A percentile compares a stretch with the other conserved stretches of the same genome.
Evolutionary conservation across 2,888 invertebrate genomes (phyloP).

Genomic region (Trissonchulus latispiculum): DNA sequence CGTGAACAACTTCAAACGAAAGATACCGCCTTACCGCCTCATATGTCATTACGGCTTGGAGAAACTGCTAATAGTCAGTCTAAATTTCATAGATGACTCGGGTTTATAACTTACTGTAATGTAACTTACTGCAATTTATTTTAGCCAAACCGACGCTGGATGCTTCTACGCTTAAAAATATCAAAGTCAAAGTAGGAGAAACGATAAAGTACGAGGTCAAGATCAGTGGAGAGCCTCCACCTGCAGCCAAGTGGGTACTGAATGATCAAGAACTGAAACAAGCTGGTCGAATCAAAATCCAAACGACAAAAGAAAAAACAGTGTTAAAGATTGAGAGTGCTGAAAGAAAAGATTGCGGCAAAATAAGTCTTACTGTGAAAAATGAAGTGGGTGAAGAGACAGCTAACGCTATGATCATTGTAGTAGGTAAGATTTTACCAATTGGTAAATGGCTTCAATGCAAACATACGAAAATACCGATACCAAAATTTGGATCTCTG

Average conservation of each 20-base stretch:
- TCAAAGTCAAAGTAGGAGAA: slow-evolving; percentile 91
- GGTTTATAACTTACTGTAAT: too few species aligned
- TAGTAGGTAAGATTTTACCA: slow-evolving; percentile 62
- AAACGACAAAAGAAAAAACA: slow-evolving; percentile 41
- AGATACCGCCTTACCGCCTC: too few species aligned
- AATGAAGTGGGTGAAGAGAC: slow-evolving; percentile 87
- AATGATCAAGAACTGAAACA: slow-evolving; percentile 18
- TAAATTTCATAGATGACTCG: too few species aligned
- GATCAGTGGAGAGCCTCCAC: slow-evolving; percentile 92
- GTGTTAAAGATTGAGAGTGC: slow-evolving; percentile 66
- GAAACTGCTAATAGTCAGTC: too few species aligned
- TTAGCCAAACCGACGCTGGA: slow-evolving; percentile 85
- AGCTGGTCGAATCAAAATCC: slow-evolving; percentile 43
- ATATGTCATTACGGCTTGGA: too few species aligned
- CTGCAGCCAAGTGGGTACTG: slow-evolving; percentile 74
- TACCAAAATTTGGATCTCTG: too few species aligned
- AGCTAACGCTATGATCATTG: slow-evolving; percentile 74
- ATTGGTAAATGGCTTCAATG: too few species aligned
- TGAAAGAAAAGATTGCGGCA: slow-evolving; percentile 77
- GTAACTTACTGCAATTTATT: too few species aligned
- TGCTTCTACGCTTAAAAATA: slow-evolving; percentile 74
- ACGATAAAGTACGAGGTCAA: slow-evolving; percentile 83
- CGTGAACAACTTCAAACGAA: too few species aligned
- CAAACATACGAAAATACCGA: too few species aligned
- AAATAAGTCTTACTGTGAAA: slow-evolving; percentile 72